These are phyloP conservation scores for Dryocosmus kuriphilus DNA, from an alignment of 2,888 invertebrate genomes.

Conservation along the genomic window DNA sequence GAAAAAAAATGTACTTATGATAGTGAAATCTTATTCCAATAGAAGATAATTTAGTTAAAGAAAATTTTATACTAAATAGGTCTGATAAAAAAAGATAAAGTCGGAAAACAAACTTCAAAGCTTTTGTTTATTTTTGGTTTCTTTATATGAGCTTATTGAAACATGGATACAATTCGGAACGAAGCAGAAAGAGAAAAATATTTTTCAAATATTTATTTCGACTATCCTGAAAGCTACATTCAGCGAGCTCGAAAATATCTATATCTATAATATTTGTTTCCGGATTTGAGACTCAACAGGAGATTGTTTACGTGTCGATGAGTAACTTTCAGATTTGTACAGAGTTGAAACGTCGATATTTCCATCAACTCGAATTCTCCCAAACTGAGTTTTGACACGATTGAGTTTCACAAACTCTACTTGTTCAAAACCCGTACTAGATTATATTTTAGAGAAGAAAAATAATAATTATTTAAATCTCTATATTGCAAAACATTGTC, in stretches of 20 bases:
- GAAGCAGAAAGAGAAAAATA: conserved; percentile 25
- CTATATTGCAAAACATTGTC: no score
- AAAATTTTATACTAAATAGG: not conserved
- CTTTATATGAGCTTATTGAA: no score
- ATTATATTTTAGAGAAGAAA: not conserved
- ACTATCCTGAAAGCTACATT: conserved; percentile 21
- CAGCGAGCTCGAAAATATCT: conserved; percentile 10
- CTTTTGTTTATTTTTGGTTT: not conserved
- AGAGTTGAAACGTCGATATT: conserved; percentile 5
- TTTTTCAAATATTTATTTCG: conserved; percentile 30
- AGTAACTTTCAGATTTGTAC: not conserved
- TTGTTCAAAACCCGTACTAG: not conserved
- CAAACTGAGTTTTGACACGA: not conserved
- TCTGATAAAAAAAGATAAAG: not conserved
- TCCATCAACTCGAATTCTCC: not conserved
- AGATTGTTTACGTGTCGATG: conserved; percentile 31
- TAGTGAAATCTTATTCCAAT: not conserved
- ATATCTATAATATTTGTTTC: conserved; percentile 29
- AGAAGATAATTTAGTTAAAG: not conserved
- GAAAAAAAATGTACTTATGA: not conserved
- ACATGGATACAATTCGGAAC: conserved; percentile 11
- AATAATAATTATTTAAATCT: no score
- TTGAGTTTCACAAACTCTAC: not conserved
- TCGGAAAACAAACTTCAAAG: not conserved
- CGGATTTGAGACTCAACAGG: conserved; percentile 24